phyloP scores from a whole-genome alignment of 2,888 invertebrate species.

The Sarcophaga subvicina region DNA sequence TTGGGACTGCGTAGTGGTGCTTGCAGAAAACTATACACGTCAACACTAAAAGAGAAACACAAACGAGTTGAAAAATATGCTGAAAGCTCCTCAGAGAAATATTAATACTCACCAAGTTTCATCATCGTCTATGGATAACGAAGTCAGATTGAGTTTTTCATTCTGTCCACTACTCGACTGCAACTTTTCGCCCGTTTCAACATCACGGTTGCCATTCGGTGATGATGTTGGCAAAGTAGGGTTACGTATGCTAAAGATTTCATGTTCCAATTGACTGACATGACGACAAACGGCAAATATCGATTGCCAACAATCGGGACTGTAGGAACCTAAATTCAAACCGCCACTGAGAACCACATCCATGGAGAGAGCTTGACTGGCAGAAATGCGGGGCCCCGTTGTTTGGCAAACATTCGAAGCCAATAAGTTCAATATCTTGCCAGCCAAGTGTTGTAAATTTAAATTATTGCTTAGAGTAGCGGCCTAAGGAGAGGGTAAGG shows the following conservation, averaged over 20 bases:
- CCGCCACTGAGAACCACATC: constrained; percentile 94
- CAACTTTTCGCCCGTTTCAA: constrained; percentile 80
- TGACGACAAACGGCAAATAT: constrained; percentile 97
- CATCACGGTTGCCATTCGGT: constrained; percentile 78
- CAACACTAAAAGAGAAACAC: constrained; percentile 84
- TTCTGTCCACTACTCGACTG: constrained; percentile 81
- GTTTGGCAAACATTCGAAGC: constrained; percentile 95
- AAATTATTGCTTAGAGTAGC: constrained; percentile 94
- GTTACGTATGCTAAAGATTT: constrained; percentile 91
- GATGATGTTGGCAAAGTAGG: constrained; percentile 79
- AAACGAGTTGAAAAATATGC: not conserved
- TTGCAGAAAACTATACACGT: constrained; percentile 92
- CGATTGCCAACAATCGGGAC: constrained; percentile 97
- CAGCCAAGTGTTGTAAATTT: constrained; percentile 94
- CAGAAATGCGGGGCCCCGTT: constrained; percentile 89
- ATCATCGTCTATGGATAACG: constrained; percentile 86
- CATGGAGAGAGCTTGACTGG: constrained; percentile 95
- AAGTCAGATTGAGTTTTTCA: constrained; percentile 84
- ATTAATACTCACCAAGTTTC: constrained; percentile 87
- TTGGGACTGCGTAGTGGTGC: constrained; percentile 86
- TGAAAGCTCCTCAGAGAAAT: not conserved
- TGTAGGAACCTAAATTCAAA: constrained; percentile 95
- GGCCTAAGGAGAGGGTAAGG: constrained; percentile 83
- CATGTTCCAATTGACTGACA: constrained; percentile 95
- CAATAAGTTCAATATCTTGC: constrained; percentile 92